Evolutionary conservation across 2,797 vertebrate genomes (phyloP).

Genomic region (Graptemys geographica): DNA sequence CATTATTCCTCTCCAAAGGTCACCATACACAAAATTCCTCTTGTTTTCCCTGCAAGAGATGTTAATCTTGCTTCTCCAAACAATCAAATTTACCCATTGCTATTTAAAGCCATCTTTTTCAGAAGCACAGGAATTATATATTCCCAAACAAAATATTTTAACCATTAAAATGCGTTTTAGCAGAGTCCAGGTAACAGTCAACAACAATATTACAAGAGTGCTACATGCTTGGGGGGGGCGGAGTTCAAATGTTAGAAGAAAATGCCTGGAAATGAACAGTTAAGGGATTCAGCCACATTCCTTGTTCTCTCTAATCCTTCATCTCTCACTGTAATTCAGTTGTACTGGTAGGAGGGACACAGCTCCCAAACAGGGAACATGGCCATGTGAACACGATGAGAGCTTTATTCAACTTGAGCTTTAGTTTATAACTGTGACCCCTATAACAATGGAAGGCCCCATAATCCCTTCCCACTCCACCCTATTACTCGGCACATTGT

Average conservation of each 20-base stretch:
- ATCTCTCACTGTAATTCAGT: conserved; percentile 31
- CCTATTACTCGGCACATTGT: accelerated
- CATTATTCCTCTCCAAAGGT: conserved; percentile 34
- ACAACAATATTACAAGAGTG: background rate
- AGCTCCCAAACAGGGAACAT: background rate
- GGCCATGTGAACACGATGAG: background rate
- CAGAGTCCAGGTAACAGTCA: background rate
- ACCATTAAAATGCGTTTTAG: conserved; percentile 33
- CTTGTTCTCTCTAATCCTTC: background rate
- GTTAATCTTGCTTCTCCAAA: conserved; percentile 53
- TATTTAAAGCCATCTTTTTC: conserved; percentile 12
- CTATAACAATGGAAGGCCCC: background rate
- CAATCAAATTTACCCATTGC: conserved; percentile 26
- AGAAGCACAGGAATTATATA: conserved; percentile 24
- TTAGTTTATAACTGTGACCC: conserved; percentile 5
- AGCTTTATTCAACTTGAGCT: conserved; percentile 24
- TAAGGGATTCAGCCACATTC: conserved; percentile 1
- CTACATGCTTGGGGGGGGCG: background rate
- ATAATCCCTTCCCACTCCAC: background rate
- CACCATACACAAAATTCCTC: conserved; percentile 41
- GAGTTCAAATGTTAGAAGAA: conserved; percentile 11
- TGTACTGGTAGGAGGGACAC: background rate
- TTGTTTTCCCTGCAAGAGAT: conserved; percentile 22
- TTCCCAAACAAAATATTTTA: conserved; percentile 35
- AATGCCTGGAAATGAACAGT: background rate